Evolutionary conservation across 2,888 invertebrate genomes (phyloP), one percentile per base, ranked within the genome.

Genomic region (Drosophila borealis): DNA sequence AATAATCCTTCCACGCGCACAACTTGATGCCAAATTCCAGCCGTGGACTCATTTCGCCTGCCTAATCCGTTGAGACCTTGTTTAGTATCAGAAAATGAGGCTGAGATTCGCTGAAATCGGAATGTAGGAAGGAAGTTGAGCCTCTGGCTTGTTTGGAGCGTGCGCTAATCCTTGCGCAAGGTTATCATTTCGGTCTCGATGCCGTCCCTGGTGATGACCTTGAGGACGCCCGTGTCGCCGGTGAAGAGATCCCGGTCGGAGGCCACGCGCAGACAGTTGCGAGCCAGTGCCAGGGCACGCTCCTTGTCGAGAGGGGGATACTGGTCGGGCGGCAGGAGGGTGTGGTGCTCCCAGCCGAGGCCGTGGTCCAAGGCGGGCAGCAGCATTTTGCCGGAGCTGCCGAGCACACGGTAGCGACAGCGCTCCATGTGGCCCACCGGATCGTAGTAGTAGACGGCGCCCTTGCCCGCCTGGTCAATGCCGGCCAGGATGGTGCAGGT

Each of bases 381-480:
- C 34, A 54, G 42, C 10, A 34, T 2, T 1, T 5, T 11, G 6
- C 6, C 5, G 6, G 21, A 5, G 6, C 6, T 34, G 33, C 54
- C 54, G 1, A n/a, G 0, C 0, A 2, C 9, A n/a, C 42, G 42
- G 29, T 54, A 54, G 19, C 42, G 42, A n/a, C 34, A 34, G 10
- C 42, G 42, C 6, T 54, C 42, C 9, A 3, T 19, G n/a, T 34
- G 19, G 0, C 54, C 54, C 1, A 54, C 11, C 5, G 54, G 19
- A 21, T 54, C 54, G 34, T 17, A 54, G 8, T 34, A 42, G 54
- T 21, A 44, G 9, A 44, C 34, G n/a, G 9, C 34, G 21, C 42
- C 54, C n/a, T 3, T 34, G 42, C 54, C 54, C 0, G 6, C 10
- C 4, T 2, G 4, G 21, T 54, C 42, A 0, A 54, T 4, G n/a